Conservation (phyloP, 2,797 vertebrate genomes). For the Remorina albescens region DNA sequence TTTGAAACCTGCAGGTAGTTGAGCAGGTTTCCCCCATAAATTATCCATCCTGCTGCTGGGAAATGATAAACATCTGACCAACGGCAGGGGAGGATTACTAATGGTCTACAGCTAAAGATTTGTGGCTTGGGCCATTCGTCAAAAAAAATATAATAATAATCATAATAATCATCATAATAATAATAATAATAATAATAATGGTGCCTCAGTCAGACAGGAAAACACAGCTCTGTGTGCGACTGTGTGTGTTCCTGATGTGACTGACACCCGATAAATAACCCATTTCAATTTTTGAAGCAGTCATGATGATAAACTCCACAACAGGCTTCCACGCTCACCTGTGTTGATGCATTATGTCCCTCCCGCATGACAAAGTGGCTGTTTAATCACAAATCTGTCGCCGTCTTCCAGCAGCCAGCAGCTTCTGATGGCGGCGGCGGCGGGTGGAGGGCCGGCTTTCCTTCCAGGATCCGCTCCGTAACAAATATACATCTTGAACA, state of each 20-base stretch:
- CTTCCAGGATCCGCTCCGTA: slow-evolving; percentile 20
- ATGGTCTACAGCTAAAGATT: slow-evolving; percentile 73
- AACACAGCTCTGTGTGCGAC: slow-evolving; percentile 30
- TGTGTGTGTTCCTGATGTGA: slow-evolving; percentile 51
- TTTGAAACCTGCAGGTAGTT: slow-evolving; percentile 60
- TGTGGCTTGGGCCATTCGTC: slow-evolving; percentile 66
- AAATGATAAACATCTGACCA: slow-evolving; percentile 64
- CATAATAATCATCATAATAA: slow-evolving; percentile 67
- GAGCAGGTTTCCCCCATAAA: slow-evolving; percentile 52
- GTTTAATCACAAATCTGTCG: slow-evolving; percentile 72
- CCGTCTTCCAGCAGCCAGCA: slow-evolving; percentile 7
- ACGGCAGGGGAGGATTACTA: slow-evolving; percentile 58
- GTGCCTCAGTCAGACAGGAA: slow-evolving; percentile 29
- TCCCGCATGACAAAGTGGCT: slow-evolving; percentile 66
- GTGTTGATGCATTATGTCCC: slow-evolving; percentile 70
- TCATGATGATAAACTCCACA: slow-evolving; percentile 75
- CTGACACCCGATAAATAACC: slow-evolving; percentile 75
- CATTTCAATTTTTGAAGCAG: slow-evolving; percentile 74
- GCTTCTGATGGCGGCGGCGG: background rate
- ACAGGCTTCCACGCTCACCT: slow-evolving; percentile 65
- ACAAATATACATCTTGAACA: slow-evolving; percentile 11
- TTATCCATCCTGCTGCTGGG: slow-evolving; percentile 57
- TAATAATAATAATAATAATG: slow-evolving; percentile 50
- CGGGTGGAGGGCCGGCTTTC: slow-evolving; percentile 1
- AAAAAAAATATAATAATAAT: slow-evolving; percentile 32